Conservation (phyloP, 2,797 vertebrate species). For the Rhinella marina region DNA sequence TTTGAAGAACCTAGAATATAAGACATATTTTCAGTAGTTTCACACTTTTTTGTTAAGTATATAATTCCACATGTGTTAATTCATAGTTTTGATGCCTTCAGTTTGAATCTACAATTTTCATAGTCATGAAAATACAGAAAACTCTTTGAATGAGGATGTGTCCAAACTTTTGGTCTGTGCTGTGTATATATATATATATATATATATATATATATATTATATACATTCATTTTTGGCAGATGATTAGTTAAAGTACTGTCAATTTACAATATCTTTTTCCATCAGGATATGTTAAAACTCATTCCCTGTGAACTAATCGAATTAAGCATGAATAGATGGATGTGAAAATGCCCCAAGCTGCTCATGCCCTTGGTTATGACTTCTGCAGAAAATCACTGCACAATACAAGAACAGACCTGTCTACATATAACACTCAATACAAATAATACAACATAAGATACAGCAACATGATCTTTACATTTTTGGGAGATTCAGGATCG, state of each 20-base stretch:
- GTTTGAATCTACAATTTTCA: too few species aligned
- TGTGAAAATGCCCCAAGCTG: constrained; percentile 44
- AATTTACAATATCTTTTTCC: constrained; percentile 23
- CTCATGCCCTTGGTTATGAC: constrained; percentile 53
- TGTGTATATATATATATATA: too few species aligned
- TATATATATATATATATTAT: too few species aligned
- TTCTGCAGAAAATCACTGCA: constrained; percentile 37
- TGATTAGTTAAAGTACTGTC: constrained; percentile 4
- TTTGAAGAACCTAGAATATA: too few species aligned
- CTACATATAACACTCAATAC: constrained; percentile 7
- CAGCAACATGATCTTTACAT: not conserved
- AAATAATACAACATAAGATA: not conserved
- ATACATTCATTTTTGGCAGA: not conserved
- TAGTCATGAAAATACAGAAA: too few species aligned
- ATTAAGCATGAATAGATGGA: constrained; percentile 56
- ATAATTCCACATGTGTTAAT: too few species aligned
- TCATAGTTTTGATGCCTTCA: too few species aligned
- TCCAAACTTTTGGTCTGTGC: too few species aligned
- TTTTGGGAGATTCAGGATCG: not conserved
- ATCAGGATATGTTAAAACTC: constrained; percentile 41
- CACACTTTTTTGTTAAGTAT: too few species aligned
- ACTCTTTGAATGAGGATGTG: too few species aligned
- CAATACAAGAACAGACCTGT: constrained; percentile 35
- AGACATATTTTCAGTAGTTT: too few species aligned
- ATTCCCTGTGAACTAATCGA: constrained; percentile 48